Base-by-base conservation (phyloP, 2,113 vertebrate genomes). In the Solea senegalensis region DNA sequence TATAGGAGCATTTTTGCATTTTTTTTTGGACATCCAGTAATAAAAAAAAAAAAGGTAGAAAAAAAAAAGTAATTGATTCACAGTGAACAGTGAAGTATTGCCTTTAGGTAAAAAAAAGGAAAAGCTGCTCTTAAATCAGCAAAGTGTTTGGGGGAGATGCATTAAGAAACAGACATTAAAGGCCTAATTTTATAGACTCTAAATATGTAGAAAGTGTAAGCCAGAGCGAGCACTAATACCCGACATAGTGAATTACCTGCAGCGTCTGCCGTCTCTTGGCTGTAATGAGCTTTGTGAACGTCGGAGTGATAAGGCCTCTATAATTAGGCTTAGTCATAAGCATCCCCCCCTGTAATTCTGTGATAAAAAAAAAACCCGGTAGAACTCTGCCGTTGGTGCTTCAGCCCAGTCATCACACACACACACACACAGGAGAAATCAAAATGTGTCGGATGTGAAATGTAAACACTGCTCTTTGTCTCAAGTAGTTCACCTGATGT, bases 321-420 rank as follows among this genome's bases (percentile, higher is more conserved):
- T 94, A 93, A 94, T 94, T 93, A 93, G 93, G 90, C 90, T 92
- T 89, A 94, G 89, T 90, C 90, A 90, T 92, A 94, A 91, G 90
- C 91, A 86, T 89, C 81, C 87, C 76, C 74, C 85, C 76, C 91
- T 93, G 93, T 91, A 91, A 89, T 81, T 88, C 91, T 74, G 86
- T 88, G 92, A 94, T 93, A 94, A 94, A 93, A 46, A 46, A 46
- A 46, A 48, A 88, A 85, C 70, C 56, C 84, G 83, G 87, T 49
- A 86, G 84, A 89, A 91, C 83, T 78, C 68, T 69, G 80, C 71
- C 76, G 70, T 78, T 68, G 73, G 58, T 52, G 84, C 62, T 84
- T 75, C 71, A 80, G 76, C 74, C 74, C 74, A 82, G 81, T 83
- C 74, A 65, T 76, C 45, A 45, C 66, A 60, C 61, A 40, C 69